A percentile compares a stretch with the other conserved stretches of the same genome.
These are phyloP conservation scores for Oreochromis grahami DNA, from an alignment of 2,797 vertebrate genomes.

Conservation along the genomic window DNA sequence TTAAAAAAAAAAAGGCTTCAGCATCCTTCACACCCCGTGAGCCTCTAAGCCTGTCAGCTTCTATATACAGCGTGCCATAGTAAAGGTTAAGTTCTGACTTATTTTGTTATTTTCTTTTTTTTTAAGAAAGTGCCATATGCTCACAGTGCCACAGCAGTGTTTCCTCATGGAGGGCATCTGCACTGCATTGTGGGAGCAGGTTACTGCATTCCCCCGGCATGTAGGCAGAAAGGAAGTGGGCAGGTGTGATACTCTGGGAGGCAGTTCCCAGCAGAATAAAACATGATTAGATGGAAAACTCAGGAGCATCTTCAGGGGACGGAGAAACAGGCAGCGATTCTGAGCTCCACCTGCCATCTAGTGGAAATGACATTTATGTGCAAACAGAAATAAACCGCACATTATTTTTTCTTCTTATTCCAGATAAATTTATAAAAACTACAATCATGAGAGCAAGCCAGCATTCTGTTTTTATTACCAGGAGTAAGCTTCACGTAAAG, in stretches of 20 bases:
- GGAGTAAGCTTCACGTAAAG: neutral
- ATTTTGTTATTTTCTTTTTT: neutral
- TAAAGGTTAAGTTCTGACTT: slow-evolving; percentile 33
- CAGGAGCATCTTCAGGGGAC: slow-evolving; percentile 23
- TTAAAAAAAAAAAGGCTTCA: neutral
- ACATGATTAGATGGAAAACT: slow-evolving; percentile 69
- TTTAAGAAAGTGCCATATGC: slow-evolving; percentile 49
- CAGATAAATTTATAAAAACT: neutral
- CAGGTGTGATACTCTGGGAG: slow-evolving; percentile 66
- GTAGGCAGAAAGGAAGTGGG: slow-evolving; percentile 43
- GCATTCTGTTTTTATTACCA: fast-evolving
- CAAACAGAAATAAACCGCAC: neutral
- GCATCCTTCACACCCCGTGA: neutral
- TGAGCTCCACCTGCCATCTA: slow-evolving; percentile 76
- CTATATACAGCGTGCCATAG: slow-evolving; percentile 1
- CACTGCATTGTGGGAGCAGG: slow-evolving; percentile 63
- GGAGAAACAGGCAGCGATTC: neutral
- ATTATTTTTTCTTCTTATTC: neutral
- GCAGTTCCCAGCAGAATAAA: slow-evolving; percentile 62
- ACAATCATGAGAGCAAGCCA: fast-evolving
- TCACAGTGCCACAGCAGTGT: slow-evolving; percentile 6
- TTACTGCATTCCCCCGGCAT: slow-evolving; percentile 37
- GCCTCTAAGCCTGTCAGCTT: neutral
- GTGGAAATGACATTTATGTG: slow-evolving; percentile 47
- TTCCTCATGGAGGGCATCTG: slow-evolving; percentile 32